Percentiles rank a stretch among this genome's conserved stretches.
phyloP scores from a whole-genome alignment of 1,140 invertebrate genomes.

The Euwallacea fornicatus region DNA sequence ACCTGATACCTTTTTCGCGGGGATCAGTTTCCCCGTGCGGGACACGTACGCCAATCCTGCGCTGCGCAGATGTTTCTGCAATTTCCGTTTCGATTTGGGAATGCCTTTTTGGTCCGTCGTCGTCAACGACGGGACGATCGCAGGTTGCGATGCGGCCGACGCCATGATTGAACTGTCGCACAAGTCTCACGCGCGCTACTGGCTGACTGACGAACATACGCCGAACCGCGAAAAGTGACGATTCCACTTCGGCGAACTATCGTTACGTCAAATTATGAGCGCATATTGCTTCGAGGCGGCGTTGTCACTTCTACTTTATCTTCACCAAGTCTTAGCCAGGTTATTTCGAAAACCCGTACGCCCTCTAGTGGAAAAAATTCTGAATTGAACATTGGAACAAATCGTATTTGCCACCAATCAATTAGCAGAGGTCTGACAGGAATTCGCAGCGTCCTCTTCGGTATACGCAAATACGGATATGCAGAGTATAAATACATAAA shows the following conservation, averaged over 20 bases:
- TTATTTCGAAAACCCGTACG: no score
- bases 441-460: no score
- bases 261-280: no score
- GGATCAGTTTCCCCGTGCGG: slow-evolving; percentile 54
- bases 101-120: slow-evolving; percentile 48
- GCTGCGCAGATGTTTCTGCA: slow-evolving; percentile 55
- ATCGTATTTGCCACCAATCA: no score
- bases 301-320: no score
- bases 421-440: no score
- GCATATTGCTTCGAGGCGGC: no score
- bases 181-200: slow-evolving; percentile 32
- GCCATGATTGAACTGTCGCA: slow-evolving; percentile 32
- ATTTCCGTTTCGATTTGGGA: slow-evolving; percentile 53
- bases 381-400: no score
- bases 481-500: no score
- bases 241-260: neutral
- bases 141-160: slow-evolving; percentile 13
- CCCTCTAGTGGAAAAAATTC: no score
- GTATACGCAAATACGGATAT: no score
- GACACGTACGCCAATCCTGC: slow-evolving; percentile 56
- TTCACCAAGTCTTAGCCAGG: no score
- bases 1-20: slow-evolving; percentile 57
- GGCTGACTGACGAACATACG: slow-evolving; percentile 2
- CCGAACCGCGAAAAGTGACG: neutral
- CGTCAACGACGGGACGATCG: slow-evolving; percentile 39